phyloP scores from a whole-genome alignment of 2,797 vertebrate genomes.

The Melanotaenia nigrans region DNA sequence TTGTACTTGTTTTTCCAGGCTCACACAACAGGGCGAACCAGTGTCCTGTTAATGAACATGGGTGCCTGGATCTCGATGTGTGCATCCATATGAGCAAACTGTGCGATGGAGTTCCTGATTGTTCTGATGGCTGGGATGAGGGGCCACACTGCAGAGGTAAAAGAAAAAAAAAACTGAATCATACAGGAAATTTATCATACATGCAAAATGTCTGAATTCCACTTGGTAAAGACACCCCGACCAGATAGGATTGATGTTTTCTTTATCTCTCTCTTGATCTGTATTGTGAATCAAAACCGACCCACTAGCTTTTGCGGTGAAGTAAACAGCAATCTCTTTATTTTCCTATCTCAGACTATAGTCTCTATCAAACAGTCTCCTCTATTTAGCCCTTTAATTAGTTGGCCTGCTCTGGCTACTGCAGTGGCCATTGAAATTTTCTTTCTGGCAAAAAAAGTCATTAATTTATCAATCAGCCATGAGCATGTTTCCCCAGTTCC shows the following conservation, averaged over 20 bases:
- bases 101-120: slow-evolving; percentile 90
- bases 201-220: not conserved
- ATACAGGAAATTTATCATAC: not conserved
- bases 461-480: slow-evolving; percentile 69
- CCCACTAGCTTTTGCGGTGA: not conserved
- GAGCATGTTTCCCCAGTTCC: slow-evolving; percentile 42
- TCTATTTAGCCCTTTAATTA: slow-evolving; percentile 57
- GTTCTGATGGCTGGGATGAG: slow-evolving; percentile 91
- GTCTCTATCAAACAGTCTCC: slow-evolving; percentile 43
- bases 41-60: slow-evolving; percentile 93
- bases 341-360: slow-evolving; percentile 35
- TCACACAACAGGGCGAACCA: slow-evolving; percentile 89
- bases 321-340: slow-evolving; percentile 1
- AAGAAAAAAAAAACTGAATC: not conserved
- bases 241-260: slow-evolving; percentile 13
- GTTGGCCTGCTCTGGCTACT: slow-evolving; percentile 22
- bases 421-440: slow-evolving; percentile 47
- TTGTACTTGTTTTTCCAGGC: slow-evolving; percentile 79
- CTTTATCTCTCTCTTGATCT: slow-evolving; percentile 6
- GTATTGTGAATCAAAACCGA: slow-evolving; percentile 32
- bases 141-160: slow-evolving; percentile 93
- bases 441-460: slow-evolving; percentile 54
- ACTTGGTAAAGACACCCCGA: not conserved
- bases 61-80: slow-evolving; percentile 90
- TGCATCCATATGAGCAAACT: slow-evolving; percentile 92